Conservation (phyloP, 2,797 vertebrate species). For the Notolabrus celidotus region DNA sequence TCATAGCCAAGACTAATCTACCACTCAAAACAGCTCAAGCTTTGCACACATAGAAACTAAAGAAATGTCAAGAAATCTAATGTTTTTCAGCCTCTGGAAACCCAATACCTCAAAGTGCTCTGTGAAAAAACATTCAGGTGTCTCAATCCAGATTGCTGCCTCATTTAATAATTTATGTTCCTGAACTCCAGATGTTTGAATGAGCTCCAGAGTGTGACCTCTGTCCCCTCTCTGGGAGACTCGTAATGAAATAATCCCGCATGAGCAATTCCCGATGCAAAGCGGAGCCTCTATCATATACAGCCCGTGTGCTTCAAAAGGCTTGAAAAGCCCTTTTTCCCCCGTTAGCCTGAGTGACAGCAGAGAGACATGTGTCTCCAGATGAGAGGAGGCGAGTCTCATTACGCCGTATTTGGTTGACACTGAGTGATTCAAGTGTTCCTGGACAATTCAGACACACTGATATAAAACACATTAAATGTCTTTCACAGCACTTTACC, state of each 20-base stretch:
- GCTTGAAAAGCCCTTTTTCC: constrained; percentile 71
- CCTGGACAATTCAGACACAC: constrained; percentile 86
- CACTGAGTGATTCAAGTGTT: constrained; percentile 88
- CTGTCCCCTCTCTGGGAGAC: constrained; percentile 63
- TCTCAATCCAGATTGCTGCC: constrained; percentile 60
- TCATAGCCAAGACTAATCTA: constrained; percentile 59
- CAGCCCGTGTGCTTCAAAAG: constrained; percentile 71
- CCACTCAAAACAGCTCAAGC: constrained; percentile 50
- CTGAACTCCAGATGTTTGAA: constrained; percentile 77
- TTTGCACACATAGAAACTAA: constrained; percentile 34
- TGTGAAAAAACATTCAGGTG: constrained; percentile 54
- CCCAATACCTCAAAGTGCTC: constrained; percentile 39
- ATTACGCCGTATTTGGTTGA: constrained; percentile 86
- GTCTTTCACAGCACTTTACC: constrained; percentile 87
- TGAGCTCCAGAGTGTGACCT: constrained; percentile 72
- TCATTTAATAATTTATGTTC: constrained; percentile 70
- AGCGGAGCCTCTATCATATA: constrained; percentile 65
- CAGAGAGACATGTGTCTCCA: constrained; percentile 84
- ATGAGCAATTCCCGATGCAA: constrained; percentile 73
- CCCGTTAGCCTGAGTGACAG: constrained; percentile 83
- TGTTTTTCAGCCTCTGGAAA: constrained; percentile 55
- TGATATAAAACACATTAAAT: constrained; percentile 89
- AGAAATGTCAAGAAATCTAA: constrained; percentile 27
- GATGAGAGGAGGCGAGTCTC: constrained; percentile 85
- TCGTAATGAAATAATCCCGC: constrained; percentile 76